Percentiles rank a stretch among this genome's conserved stretches.
Conservation (phyloP, 2,113 vertebrate species). For the Muscicapa adusta region DNA sequence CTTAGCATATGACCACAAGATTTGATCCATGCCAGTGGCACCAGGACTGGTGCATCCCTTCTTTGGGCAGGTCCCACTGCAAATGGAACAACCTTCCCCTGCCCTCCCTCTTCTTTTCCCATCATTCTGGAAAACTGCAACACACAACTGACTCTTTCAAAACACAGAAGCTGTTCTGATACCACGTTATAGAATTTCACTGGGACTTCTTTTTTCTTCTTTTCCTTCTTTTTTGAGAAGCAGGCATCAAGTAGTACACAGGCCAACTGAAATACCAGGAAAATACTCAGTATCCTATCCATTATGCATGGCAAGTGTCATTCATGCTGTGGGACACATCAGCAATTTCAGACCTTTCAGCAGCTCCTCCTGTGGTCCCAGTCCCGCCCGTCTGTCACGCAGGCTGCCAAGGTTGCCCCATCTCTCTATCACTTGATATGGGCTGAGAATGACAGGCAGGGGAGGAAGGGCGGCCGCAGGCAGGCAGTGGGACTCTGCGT, state of each 20-base stretch:
- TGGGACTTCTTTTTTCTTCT: background rate
- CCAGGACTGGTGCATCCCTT: background rate
- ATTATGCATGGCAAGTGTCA: constrained; percentile 23
- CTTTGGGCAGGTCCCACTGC: background rate
- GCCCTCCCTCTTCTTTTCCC: background rate
- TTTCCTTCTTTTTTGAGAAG: background rate
- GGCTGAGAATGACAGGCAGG: constrained; percentile 24
- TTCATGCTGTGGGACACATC: constrained; percentile 4
- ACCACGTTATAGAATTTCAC: background rate
- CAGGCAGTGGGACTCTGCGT: background rate
- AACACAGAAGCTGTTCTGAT: background rate
- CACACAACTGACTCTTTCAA: background rate
- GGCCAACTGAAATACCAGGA: background rate
- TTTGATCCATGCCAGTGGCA: accelerated
- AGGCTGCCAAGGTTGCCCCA: constrained; percentile 1
- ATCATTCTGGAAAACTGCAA: background rate
- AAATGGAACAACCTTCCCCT: background rate
- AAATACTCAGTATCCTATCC: constrained; percentile 11
- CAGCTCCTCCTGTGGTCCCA: constrained; percentile 40
- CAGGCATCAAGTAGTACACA: background rate
- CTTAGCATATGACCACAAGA: background rate
- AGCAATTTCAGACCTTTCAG: constrained; percentile 45
- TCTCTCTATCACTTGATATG: constrained; percentile 27
- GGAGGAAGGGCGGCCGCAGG: background rate
- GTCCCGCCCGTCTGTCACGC: background rate